Base-by-base conservation (phyloP, 35 echinoderm and acorn worm genomes). In the Antedon bifida region DNA sequence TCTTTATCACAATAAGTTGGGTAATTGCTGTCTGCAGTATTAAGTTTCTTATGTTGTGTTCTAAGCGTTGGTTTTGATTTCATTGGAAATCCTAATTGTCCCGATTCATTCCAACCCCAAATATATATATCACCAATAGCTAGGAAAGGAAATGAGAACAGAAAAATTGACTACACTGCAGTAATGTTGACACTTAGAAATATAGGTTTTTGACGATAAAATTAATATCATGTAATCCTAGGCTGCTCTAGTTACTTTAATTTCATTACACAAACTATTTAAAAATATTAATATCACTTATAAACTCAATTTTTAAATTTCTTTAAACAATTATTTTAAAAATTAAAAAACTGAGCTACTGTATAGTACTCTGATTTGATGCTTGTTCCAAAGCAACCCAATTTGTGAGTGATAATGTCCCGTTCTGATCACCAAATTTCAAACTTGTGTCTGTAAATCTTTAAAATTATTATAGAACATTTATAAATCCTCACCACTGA, bases 21-120 rank as follows among this genome's bases (percentile, higher is more conserved):
- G 5, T 44, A 16, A 26, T 23, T 16, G 26, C 51, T 64, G 26
- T 64, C 51, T 23, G 9, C 51, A 26, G 19, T 64, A 64, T 64
- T 64, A 64, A 23, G 23, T 64, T 64, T 7, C 51, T 7, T 26
- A 21, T 23, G 9, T 64, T 64, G 10, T 21, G 19, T 19, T 64
- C 9, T 64, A 21, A 64, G 26, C 23, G 19, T 64, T 64, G 51
- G 51, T 26, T 64, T 64, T 7, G 51, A 21, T 44, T 83, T 77
- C 46, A 79, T 87, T 26, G 87, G 42, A 33, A 96, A 88, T 35
- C 93, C 93, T 19, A 96, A 78, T 75, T 96, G 93, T 35, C 93
- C 93, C 77, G 86, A 82, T 79, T 92, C 93, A 85, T 96, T 96
- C 93, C 93, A 96, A 10, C 93, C 93, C 93, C 93, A 96, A 10